phyloP scores from a whole-genome alignment of 2,888 invertebrate genomes.

The Noctua comes region DNA sequence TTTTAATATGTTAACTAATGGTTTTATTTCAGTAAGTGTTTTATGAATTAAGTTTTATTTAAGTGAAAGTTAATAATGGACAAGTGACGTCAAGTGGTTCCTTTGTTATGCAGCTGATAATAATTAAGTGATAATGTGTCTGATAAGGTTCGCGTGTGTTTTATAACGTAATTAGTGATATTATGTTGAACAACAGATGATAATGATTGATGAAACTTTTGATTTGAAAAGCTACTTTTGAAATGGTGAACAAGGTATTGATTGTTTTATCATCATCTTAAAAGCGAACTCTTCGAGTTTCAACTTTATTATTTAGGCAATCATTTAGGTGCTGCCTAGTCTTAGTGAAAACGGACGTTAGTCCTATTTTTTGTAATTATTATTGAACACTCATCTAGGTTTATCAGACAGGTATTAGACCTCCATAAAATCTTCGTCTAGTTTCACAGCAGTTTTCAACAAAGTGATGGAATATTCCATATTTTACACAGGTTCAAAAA shows the following conservation, averaged over 20 bases:
- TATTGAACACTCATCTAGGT: neutral
- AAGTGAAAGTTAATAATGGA: constrained; percentile 64
- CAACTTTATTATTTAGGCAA: neutral
- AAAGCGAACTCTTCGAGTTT: neutral
- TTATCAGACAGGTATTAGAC: neutral
- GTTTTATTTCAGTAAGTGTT: constrained; percentile 60
- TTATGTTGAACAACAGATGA: neutral
- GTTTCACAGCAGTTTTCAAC: neutral
- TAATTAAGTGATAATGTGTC: constrained; percentile 64
- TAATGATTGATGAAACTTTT: constrained; percentile 7
- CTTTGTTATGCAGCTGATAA: constrained; percentile 73
- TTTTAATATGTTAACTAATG: constrained; percentile 29
- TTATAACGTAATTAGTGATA: constrained; percentile 29
- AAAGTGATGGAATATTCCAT: neutral
- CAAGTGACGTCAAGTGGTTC: constrained; percentile 74
- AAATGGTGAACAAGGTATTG: neutral
- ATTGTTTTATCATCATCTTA: neutral
- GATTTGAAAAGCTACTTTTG: constrained; percentile 1
- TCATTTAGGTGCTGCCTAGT: neutral
- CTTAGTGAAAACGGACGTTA: neutral
- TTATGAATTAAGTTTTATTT: constrained; percentile 21
- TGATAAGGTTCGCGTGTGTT: constrained; percentile 58
- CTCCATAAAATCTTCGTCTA: neutral
- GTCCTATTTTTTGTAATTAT: neutral
- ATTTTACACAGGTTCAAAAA: neutral